Conservation (phyloP, 1,140 invertebrate genomes). For the Colletes latitarsis region DNA sequence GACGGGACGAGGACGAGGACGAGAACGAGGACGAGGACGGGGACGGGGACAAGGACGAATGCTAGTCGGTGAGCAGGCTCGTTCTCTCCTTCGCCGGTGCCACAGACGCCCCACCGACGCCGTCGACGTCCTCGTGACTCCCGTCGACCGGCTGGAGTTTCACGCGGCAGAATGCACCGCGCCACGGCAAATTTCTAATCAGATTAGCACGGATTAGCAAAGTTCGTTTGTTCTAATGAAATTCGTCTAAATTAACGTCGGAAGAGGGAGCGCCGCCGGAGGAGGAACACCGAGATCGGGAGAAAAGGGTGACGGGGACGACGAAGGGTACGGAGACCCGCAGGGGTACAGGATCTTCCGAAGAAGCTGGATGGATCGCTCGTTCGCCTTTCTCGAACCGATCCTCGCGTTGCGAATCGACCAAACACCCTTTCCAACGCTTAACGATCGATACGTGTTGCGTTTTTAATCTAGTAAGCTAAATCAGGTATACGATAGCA, state of each 20-base stretch:
- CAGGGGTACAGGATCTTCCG: background rate
- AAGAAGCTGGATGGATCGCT: slow-evolving; percentile 4
- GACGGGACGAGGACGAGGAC: slow-evolving; percentile 47
- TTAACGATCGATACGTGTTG: too few relatives aligned
- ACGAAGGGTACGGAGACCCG: background rate
- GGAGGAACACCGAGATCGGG: slow-evolving; percentile 15
- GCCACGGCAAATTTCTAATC: slow-evolving; percentile 80
- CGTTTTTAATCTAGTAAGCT: too few relatives aligned
- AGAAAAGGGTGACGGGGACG: slow-evolving; percentile 36
- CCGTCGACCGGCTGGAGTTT: slow-evolving; percentile 59
- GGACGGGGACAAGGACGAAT: slow-evolving; percentile 42
- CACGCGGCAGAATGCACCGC: slow-evolving; percentile 63
- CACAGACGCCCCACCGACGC: slow-evolving; percentile 24
- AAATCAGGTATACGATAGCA: too few relatives aligned
- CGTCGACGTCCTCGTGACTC: slow-evolving; percentile 41
- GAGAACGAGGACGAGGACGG: slow-evolving; percentile 42
- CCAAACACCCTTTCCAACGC: too few relatives aligned
- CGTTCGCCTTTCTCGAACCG: background rate
- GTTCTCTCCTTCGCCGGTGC: slow-evolving; percentile 33
- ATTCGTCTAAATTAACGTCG: slow-evolving; percentile 79
- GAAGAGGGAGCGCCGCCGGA: slow-evolving; percentile 39
- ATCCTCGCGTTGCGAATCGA: too few relatives aligned
- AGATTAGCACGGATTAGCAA: slow-evolving; percentile 81
- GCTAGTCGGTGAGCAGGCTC: slow-evolving; percentile 26
- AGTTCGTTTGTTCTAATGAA: slow-evolving; percentile 82